These are phyloP conservation scores for Eurytoma adleriae DNA, from an alignment of 2,888 invertebrate genomes.

Conservation along the genomic window DNA sequence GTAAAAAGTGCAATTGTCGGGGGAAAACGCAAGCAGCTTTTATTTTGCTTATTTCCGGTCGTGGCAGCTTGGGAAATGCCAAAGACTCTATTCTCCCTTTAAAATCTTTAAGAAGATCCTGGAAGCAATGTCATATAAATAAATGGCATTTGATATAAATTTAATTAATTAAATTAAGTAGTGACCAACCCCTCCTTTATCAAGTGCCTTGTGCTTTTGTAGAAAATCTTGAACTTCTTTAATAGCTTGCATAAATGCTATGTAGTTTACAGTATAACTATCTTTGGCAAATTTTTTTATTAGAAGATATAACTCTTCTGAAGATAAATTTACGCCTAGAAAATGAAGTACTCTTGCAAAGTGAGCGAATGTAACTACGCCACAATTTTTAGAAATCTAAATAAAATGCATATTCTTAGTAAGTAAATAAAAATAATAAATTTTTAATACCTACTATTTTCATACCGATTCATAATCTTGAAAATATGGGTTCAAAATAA, in stretches of 20 bases:
- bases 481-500: constrained; percentile 85
- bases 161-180: background rate
- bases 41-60: constrained; percentile 82
- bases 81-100: constrained; percentile 83
- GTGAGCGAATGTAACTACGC: constrained; percentile 86
- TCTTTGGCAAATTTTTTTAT: constrained; percentile 87
- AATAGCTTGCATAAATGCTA: constrained; percentile 84
- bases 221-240: constrained; percentile 82
- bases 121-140: background rate
- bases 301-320: constrained; percentile 85
- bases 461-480: constrained; percentile 85
- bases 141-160: background rate
- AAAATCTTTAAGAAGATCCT: constrained; percentile 75
- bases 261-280: constrained; percentile 87
- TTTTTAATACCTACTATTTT: background rate
- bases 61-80: constrained; percentile 82
- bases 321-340: constrained; percentile 82
- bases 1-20: constrained; percentile 46
- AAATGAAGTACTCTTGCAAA: constrained; percentile 86
- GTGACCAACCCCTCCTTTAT: constrained; percentile 36
- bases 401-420: constrained; percentile 3
- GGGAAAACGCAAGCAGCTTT: constrained; percentile 65
- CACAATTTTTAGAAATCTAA: constrained; percentile 85
- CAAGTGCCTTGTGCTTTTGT: constrained; percentile 64
- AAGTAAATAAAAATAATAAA: constrained; percentile 1